Evolutionary conservation across 2,797 vertebrate genomes (phyloP).

Genomic region (Acipenser transmontanus): DNA sequence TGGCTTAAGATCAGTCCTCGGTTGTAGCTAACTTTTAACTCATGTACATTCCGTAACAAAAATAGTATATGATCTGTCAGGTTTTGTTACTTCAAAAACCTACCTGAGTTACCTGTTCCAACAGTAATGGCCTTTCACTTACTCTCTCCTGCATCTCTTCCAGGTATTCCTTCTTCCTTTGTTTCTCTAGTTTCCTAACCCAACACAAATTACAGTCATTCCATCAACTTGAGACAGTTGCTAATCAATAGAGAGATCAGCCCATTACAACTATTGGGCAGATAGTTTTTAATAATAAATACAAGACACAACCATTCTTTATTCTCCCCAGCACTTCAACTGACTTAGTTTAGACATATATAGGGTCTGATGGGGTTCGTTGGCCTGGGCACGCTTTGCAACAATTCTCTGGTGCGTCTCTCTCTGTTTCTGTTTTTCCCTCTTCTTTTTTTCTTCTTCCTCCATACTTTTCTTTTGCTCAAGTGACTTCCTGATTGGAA

Average conservation of each 20-base stretch:
- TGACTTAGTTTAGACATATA: constrained; percentile 69
- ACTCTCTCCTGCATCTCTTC: constrained; percentile 79
- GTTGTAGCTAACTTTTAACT: neutral
- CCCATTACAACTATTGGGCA: no score
- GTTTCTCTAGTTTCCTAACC: constrained; percentile 67
- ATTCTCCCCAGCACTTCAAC: constrained; percentile 57
- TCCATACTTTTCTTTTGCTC: constrained; percentile 80
- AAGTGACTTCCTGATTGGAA: constrained; percentile 73
- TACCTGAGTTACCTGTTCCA: constrained; percentile 89
- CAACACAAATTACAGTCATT: constrained; percentile 12
- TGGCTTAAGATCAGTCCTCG: no score
- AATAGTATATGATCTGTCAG: neutral
- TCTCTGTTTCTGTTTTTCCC: constrained; percentile 72
- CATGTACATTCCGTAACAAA: neutral
- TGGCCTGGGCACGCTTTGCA: constrained; percentile 72
- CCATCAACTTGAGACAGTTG: neutral
- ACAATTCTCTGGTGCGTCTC: constrained; percentile 77
- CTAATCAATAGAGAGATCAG: no score
- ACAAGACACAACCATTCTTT: no score
- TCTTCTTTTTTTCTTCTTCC: constrained; percentile 76
- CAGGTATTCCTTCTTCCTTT: constrained; percentile 74
- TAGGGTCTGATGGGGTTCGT: constrained; percentile 79
- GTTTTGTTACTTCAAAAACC: constrained; percentile 12
- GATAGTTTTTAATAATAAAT: no score
- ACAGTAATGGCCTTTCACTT: constrained; percentile 73